Percentiles rank a stretch among this genome's conserved stretches.
These are phyloP conservation scores for Chouioia cunea DNA, from an alignment of 2,888 invertebrate species.

Conservation along the genomic window DNA sequence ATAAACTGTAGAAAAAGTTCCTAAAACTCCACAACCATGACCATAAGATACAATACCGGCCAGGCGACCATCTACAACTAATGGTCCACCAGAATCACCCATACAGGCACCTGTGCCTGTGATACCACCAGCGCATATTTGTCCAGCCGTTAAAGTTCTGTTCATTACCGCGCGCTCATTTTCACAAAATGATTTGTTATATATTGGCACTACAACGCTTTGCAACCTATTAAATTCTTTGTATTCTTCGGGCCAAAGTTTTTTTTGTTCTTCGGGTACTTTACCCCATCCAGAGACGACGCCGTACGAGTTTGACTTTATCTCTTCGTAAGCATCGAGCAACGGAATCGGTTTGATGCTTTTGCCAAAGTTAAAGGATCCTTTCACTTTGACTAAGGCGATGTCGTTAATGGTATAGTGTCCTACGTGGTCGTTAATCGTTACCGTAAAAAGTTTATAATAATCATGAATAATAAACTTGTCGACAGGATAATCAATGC, in stretches of 20 bases:
- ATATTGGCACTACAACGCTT: neutral
- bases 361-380: slow-evolving; percentile 68
- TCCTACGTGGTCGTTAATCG: too few species aligned
- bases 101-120: slow-evolving; percentile 42
- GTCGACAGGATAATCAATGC: too few species aligned
- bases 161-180: neutral
- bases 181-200: neutral
- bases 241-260: too few species aligned
- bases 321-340: slow-evolving; percentile 60
- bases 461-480: too few species aligned
- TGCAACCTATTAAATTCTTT: neutral
- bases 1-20: slow-evolving; percentile 68
- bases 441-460: too few species aligned
- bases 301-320: slow-evolving; percentile 45
- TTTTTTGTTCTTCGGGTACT: too few species aligned
- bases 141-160: neutral
- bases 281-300: slow-evolving; percentile 57
- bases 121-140: neutral
- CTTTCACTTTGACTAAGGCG: slow-evolving; percentile 70
- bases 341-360: slow-evolving; percentile 68
- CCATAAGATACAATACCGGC: slow-evolving; percentile 67
- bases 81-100: slow-evolving; percentile 57
- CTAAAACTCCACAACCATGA: slow-evolving; percentile 71
- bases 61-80: slow-evolving; percentile 53
- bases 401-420: slow-evolving; percentile 70